A percentile compares a stretch with the other conserved stretches of the same genome.
These are phyloP conservation scores for Pogonus chalceus DNA, from an alignment of 1,140 invertebrate genomes.

Conservation along the genomic window DNA sequence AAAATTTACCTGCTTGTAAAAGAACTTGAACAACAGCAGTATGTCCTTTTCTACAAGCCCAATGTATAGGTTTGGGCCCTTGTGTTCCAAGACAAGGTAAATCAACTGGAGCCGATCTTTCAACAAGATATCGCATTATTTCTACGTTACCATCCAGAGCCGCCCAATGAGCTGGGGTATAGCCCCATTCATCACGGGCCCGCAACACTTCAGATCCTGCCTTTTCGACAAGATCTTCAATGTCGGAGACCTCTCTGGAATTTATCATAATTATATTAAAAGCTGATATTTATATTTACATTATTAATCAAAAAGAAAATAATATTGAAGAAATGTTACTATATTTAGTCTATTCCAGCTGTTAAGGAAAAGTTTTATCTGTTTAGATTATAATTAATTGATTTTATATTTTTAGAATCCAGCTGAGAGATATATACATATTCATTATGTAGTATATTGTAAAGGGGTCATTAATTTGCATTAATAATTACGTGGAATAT, in stretches of 20 bases:
- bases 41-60: conserved; percentile 76
- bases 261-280: no score
- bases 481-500: background rate
- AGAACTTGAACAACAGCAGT: conserved; percentile 75
- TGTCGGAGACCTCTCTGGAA: conserved; percentile 61
- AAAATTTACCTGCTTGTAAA: conserved; percentile 44
- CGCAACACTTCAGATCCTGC: conserved; percentile 58
- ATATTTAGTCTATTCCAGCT: no score
- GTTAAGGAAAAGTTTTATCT: no score
- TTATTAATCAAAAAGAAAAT: no score
- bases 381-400: no score
- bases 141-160: conserved; percentile 77
- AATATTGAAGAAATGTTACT: no score
- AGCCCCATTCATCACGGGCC: conserved; percentile 78
- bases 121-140: conserved; percentile 74
- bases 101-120: conserved; percentile 71
- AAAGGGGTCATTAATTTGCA: no score
- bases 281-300: no score
- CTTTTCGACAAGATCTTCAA: conserved; percentile 68
- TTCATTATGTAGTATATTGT: no score
- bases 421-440: no score
- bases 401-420: no score
- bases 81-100: conserved; percentile 77
- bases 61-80: conserved; percentile 82
- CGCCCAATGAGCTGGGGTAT: conserved; percentile 86